These are phyloP conservation scores for Scleropages formosus DNA, from an alignment of 2,797 vertebrate species.

Conservation along the genomic window DNA sequence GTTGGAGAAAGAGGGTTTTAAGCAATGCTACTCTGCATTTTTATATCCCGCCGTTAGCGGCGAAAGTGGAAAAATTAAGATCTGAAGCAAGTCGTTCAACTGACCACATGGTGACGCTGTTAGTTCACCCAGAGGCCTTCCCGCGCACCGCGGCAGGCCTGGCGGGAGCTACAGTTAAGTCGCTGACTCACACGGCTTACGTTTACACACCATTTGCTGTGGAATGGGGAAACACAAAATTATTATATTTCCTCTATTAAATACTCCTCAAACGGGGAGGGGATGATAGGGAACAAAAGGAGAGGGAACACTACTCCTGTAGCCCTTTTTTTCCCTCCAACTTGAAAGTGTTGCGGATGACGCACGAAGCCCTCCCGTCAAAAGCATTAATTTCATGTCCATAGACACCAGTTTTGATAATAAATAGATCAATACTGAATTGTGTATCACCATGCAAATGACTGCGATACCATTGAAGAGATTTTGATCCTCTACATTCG, in stretches of 20 bases:
- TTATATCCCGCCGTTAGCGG: background rate
- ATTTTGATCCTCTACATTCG: no score
- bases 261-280: conserved; percentile 3
- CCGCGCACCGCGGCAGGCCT: background rate
- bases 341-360: background rate
- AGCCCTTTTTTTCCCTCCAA: no score
- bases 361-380: background rate
- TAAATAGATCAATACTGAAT: background rate
- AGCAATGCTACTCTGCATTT: background rate
- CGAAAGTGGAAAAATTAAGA: background rate
- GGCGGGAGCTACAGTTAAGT: conserved; percentile 33
- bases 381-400: background rate
- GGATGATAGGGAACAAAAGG: background rate
- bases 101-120: conserved; percentile 51
- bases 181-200: conserved; percentile 37
- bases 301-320: background rate
- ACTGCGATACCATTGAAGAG: background rate
- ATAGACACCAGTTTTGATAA: background rate
- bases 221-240: conserved; percentile 41
- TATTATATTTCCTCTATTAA: conserved; percentile 26
- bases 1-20: background rate
- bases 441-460: background rate
- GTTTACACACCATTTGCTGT: conserved; percentile 47
- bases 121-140: conserved; percentile 31
- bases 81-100: background rate